Evolutionary conservation across 2,888 invertebrate genomes (phyloP).

Genomic region (Chamaedrilus cognettii): DNA sequence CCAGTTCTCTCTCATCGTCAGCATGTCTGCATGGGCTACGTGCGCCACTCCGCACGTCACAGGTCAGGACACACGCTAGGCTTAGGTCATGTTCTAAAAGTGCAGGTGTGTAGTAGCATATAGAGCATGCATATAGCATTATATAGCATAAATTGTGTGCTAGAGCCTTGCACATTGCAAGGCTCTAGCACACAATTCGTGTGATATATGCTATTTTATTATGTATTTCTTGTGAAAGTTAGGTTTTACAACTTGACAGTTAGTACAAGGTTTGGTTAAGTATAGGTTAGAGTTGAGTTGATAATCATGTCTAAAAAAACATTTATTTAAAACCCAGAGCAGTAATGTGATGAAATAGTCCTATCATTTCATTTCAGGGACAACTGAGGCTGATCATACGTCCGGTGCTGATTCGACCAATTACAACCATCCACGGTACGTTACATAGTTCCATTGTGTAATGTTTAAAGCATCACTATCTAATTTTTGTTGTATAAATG

Average conservation of each 20-base stretch:
- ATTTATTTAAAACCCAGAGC: background rate
- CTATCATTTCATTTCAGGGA: background rate
- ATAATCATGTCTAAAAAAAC: background rate
- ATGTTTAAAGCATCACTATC: no score
- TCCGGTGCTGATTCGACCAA: background rate
- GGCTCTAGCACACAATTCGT: background rate
- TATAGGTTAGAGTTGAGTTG: no score
- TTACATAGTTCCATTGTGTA: no score
- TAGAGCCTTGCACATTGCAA: no score
- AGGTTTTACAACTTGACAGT: background rate
- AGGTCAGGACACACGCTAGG: conserved; percentile 6
- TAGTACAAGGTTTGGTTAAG: background rate
- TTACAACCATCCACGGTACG: conserved; percentile 18
- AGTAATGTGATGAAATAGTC: background rate
- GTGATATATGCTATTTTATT: background rate
- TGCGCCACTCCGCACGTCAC: conserved; percentile 23
- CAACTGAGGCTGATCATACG: background rate
- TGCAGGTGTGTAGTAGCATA: no score
- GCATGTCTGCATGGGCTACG: conserved; percentile 84
- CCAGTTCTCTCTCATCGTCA: conserved; percentile 76
- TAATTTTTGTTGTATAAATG: no score
- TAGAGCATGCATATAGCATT: no score
- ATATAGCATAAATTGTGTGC: no score
- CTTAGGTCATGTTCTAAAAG: background rate
- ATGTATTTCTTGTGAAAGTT: background rate